phyloP scores from a whole-genome alignment of 2,113 vertebrate species.

The Zosterops hypoxanthus region DNA sequence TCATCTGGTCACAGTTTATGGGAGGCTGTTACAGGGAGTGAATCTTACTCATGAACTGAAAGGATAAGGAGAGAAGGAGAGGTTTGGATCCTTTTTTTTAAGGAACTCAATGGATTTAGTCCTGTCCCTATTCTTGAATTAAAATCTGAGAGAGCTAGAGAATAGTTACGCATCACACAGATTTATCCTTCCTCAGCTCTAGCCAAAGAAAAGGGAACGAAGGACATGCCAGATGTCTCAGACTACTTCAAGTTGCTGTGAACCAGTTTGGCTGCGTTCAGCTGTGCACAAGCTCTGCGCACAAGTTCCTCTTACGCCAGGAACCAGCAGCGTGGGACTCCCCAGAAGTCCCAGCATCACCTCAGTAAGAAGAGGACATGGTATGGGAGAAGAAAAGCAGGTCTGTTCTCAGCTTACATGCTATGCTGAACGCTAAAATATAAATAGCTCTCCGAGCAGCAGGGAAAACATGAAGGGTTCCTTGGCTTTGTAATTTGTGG shows the following conservation, averaged over 20 bases:
- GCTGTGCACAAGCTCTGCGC: not conserved
- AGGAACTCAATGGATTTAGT: not conserved
- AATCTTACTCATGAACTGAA: not conserved
- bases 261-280: not conserved
- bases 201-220: not conserved
- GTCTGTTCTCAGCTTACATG: constrained; percentile 50
- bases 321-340: not conserved
- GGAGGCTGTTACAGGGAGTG: not conserved
- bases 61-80: not conserved
- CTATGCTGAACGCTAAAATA: constrained; percentile 22
- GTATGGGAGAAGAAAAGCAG: constrained; percentile 46
- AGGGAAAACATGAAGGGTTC: constrained; percentile 59
- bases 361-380: not conserved
- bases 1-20: not conserved
- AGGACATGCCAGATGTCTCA: constrained; percentile 22
- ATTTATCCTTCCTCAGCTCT: not conserved
- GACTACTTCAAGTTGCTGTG: not conserved
- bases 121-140: not conserved
- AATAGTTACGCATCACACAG: not conserved
- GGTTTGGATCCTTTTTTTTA: not conserved
- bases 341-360: constrained; percentile 7
- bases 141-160: not conserved
- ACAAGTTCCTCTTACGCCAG: not conserved
- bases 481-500: constrained; percentile 48
- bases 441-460: constrained; percentile 48